Evolutionary conservation across 2,797 vertebrate genomes (phyloP), one percentile per base, ranked within the genome.

Genomic region (Poeciliopsis paucimaculata): DNA sequence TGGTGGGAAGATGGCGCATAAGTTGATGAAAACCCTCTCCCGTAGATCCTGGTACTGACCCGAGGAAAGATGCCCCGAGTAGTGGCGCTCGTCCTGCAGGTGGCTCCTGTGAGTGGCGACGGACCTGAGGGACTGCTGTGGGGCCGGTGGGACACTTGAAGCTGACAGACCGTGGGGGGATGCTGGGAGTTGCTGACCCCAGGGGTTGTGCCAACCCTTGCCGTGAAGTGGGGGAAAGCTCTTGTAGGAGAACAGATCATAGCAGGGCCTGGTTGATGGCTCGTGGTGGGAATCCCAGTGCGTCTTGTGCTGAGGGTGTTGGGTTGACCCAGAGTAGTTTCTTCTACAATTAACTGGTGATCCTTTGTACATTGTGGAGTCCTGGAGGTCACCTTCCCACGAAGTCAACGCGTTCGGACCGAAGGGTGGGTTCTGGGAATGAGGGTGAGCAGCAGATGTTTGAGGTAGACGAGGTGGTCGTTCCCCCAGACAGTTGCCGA

Each of bases 1-100:
- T 0, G 96, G 90, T 12, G 98, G 97, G 87, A 99, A 99, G 94
- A 99, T 98, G 93, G 97, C 97, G 84, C 98, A 98, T 92, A 99
- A 89, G 91, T 98, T 98, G 68, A 96, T 68, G 75, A 97, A 99
- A 83, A 98, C 90, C 92, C 96, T 97, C 82, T 99, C 96, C 66
- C 97, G 95, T 72, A 91, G 94, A 82, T 97, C 97, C 41, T 96
- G 97, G 88, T 97, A 97, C 77, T 93, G 91, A 0, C 88, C 83
- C 43, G 93, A 82, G 5, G 74, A 73, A 0, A 95, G 94, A 11
- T 96, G 95, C 31, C 98, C 97, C 15, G 91, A 96, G 68, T 82
- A 91, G 84, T 92, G 91, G 20, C 83, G 70, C 7, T 70, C 66
- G 10, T 76, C 15, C 18, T 86, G 15, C n/a, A 76, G 72, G 49